phyloP scores from a whole-genome alignment of 2,797 vertebrate species.

The Tragelaphus oryx region DNA sequence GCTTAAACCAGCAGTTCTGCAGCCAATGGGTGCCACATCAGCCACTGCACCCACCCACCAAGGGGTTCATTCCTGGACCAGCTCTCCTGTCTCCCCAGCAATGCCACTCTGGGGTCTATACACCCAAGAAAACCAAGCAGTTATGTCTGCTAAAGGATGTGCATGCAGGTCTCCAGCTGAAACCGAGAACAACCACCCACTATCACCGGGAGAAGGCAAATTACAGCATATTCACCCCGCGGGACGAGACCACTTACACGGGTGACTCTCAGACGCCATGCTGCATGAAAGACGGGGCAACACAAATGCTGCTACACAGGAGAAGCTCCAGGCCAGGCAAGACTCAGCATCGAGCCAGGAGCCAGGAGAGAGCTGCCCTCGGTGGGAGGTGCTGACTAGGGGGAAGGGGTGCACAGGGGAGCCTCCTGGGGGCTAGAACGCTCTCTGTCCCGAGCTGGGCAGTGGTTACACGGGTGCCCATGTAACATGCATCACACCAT shows the following conservation, averaged over 20 bases:
- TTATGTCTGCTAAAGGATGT: accelerated
- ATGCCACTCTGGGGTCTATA: accelerated
- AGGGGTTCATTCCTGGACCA: accelerated
- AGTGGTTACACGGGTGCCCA: accelerated
- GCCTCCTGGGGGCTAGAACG: neutral
- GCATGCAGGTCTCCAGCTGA: accelerated
- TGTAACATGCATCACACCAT: accelerated
- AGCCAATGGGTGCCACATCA: accelerated
- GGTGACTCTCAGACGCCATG: accelerated
- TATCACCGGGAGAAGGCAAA: accelerated
- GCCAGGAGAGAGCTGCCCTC: accelerated
- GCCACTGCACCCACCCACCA: accelerated
- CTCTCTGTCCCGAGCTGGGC: neutral
- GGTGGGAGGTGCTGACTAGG: accelerated
- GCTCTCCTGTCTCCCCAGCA: neutral
- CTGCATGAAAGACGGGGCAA: accelerated
- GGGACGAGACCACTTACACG: accelerated
- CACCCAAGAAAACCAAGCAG: too few relatives aligned
- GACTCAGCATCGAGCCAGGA: neutral
- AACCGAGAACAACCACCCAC: accelerated
- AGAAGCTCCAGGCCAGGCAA: neutral
- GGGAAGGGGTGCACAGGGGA: accelerated
- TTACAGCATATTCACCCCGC: accelerated
- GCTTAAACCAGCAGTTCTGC: accelerated
- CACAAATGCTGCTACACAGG: accelerated